phyloP scores from a whole-genome alignment of 2,113 vertebrate species.

The Pyrgilauda ruficollis region DNA sequence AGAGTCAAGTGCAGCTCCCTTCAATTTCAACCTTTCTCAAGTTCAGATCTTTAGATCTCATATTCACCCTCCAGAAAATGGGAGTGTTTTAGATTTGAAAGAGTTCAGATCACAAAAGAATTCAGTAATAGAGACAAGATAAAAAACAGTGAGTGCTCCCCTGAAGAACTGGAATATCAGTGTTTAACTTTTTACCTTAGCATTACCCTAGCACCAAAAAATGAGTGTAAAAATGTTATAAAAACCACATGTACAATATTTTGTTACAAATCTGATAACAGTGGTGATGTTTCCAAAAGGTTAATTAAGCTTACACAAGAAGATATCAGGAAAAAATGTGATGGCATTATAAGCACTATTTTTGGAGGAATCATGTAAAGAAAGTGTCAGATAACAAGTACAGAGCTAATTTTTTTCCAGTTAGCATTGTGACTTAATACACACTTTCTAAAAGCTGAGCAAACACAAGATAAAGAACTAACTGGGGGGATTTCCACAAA shows the following conservation, averaged over 20 bases:
- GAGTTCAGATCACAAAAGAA: slow-evolving; percentile 9
- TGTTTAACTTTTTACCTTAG: not conserved
- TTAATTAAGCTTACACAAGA: not conserved
- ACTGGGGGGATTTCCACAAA: not conserved
- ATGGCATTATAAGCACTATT: not conserved
- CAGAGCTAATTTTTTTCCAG: not conserved
- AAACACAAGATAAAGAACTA: slow-evolving; percentile 27
- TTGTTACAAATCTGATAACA: not conserved
- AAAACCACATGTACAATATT: slow-evolving; percentile 2
- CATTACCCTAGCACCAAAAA: not conserved
- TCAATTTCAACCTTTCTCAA: not conserved
- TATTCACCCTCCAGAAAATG: slow-evolving; percentile 8
- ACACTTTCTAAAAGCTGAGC: not conserved
- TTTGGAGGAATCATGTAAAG: not conserved
- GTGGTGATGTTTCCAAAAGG: not conserved
- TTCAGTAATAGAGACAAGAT: not conserved
- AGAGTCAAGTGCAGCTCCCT: not conserved
- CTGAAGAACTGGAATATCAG: not conserved
- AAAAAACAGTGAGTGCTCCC: not conserved
- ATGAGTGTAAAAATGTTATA: not conserved
- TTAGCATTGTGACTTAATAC: not conserved
- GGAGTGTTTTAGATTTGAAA: not conserved
- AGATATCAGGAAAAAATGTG: not conserved
- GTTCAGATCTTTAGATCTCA: not conserved
- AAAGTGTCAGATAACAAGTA: not conserved